A percentile compares a stretch with the other conserved stretches of the same genome.
These are phyloP conservation scores for Pyralis farinalis DNA, from an alignment of 2,888 invertebrate species.

Conservation along the genomic window DNA sequence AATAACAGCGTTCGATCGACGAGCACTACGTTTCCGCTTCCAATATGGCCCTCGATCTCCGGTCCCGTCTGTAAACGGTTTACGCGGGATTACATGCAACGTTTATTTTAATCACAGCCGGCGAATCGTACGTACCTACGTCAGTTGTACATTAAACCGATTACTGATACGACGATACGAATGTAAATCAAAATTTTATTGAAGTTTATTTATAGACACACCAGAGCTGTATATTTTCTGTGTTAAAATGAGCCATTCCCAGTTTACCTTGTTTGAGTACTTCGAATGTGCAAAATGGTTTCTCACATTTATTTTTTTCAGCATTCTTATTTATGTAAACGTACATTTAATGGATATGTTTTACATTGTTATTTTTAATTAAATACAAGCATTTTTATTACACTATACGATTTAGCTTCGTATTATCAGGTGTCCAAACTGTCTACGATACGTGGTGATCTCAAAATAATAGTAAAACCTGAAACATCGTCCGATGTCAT, in stretches of 20 bases:
- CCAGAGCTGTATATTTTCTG: neutral
- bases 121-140: neutral
- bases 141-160: neutral
- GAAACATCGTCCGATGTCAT: too few species aligned
- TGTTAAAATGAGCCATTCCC: neutral
- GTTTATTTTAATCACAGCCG: slow-evolving; percentile 59
- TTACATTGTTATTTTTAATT: too few species aligned
- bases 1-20: slow-evolving; percentile 28
- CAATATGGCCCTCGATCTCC: slow-evolving; percentile 78
- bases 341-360: too few species aligned
- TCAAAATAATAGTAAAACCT: too few species aligned
- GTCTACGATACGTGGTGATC: too few species aligned
- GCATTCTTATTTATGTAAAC: too few species aligned
- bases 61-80: slow-evolving; percentile 61
- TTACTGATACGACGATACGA: neutral
- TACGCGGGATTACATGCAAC: slow-evolving; percentile 60
- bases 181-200: neutral
- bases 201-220: neutral
- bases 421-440: too few species aligned
- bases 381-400: too few species aligned
- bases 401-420: too few species aligned
- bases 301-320: too few species aligned
- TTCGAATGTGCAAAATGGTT: too few species aligned
- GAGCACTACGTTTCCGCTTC: slow-evolving; percentile 66
- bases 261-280: too few species aligned